A percentile compares a stretch with the other conserved stretches of the same genome.
Conservation (phyloP, 2,797 vertebrate genomes). For the Calcarius lapponicus region DNA sequence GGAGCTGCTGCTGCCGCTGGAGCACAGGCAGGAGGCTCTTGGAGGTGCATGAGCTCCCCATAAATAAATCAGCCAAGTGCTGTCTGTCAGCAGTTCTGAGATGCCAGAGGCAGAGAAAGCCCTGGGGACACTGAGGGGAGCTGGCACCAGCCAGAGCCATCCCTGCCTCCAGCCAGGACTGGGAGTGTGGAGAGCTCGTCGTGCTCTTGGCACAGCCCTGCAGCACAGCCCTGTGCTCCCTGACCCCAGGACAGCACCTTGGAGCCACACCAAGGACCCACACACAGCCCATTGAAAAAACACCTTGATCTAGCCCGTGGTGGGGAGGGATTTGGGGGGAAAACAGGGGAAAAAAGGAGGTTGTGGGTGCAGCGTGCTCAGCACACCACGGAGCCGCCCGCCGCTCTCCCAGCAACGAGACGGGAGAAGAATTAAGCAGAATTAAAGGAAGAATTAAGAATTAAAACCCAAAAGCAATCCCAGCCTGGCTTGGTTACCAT, state of each 20-base stretch:
- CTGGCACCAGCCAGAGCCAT: neutral
- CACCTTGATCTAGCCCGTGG: fast-evolving
- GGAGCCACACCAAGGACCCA: fast-evolving
- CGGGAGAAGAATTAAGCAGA: neutral
- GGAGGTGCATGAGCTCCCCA: neutral
- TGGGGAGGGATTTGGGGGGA: neutral
- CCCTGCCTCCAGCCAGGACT: fast-evolving
- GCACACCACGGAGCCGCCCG: fast-evolving
- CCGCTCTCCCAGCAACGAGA: neutral
- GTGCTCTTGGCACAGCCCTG: neutral
- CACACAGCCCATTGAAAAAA: fast-evolving
- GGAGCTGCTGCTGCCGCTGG: neutral
- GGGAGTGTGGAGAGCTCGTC: fast-evolving
- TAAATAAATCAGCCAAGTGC: neutral
- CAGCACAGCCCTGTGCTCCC: neutral
- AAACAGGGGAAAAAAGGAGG: fast-evolving
- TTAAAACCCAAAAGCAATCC: neutral
- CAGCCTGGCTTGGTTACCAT: neutral
- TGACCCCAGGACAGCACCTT: neutral
- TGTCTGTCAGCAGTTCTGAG: neutral
- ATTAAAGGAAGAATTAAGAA: neutral
- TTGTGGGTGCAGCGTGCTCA: fast-evolving
- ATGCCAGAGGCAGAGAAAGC: neutral
- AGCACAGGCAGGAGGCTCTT: neutral
- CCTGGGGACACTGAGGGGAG: neutral